Conservation (phyloP, 2,888 invertebrate genomes). For the Fragum whitleyi region DNA sequence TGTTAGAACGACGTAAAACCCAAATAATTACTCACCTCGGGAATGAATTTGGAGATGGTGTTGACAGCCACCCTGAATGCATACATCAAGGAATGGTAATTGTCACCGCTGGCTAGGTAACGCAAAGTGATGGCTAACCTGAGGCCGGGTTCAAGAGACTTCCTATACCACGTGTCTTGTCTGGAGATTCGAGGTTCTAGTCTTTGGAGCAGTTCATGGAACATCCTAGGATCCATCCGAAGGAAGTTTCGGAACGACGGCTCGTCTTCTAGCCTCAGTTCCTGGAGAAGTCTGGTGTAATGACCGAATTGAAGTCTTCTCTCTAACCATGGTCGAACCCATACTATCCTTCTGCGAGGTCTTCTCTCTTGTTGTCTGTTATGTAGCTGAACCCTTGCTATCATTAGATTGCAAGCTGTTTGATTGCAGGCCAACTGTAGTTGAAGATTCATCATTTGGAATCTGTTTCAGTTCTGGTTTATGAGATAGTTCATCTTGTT, state of each 20-base stretch:
- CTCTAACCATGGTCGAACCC: constrained; percentile 19
- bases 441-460: too few relatives aligned
- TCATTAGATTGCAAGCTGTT: constrained; percentile 11
- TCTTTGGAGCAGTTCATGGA: constrained; percentile 5
- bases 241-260: constrained; percentile 16
- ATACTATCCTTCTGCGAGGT: constrained; percentile 4
- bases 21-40: neutral
- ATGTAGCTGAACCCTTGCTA: constrained; percentile 17
- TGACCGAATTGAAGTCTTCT: constrained; percentile 22
- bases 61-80: neutral
- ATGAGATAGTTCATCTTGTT: too few relatives aligned
- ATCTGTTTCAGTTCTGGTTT: too few relatives aligned
- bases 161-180: constrained; percentile 28
- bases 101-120: too few relatives aligned
- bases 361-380: constrained; percentile 9
- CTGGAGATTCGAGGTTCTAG: constrained; percentile 14
- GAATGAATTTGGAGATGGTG: neutral
- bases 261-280: constrained; percentile 14
- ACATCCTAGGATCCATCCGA: constrained; percentile 14
- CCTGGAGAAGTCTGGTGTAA: constrained; percentile 16
- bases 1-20: constrained; percentile 2
- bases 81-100: neutral
- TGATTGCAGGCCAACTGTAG: constrained; percentile 12
- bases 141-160: constrained; percentile 20
- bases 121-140: constrained; percentile 26